Evolutionary conservation across 1,140 invertebrate species (phyloP), one percentile per base, ranked within the genome.

Genomic region (Drosophila repletoides): DNA sequence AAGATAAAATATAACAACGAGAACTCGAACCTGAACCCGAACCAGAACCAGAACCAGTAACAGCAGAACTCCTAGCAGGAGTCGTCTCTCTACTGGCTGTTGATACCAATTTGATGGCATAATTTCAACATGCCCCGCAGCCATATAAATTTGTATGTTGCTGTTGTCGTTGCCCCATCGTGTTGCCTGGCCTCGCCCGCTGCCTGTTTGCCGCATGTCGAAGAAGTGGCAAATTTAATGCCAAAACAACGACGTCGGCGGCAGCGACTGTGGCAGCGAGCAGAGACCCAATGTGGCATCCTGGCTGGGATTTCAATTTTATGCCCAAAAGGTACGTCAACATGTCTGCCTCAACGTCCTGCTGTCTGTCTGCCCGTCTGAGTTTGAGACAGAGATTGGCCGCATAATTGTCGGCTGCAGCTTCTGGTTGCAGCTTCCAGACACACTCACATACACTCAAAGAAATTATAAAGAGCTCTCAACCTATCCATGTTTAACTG

Each of bases 81-180:
- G 26, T 56, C 59, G 61, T 59, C 43, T 76, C 49, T 72, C 12
- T 59, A 53, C 66, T 70, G 48, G 65, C 64, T 86, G 80, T 86
- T 86, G 80, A 86, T 86, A 86, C 80, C 80, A 86, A 86, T 86
- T 86, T 89, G 88, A 89, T 89, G 88, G 88, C 88, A 89, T 89
- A 89, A 89, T 89, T 89, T 89, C 79, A 89, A 76, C 83, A 77
- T 65, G 76, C 77, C 88, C 83, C 64, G 55, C 51, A 41, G 88
- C 83, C 46, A 83, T 88, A 88, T 84, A 87, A 88, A 89, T 88
- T 87, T 89, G 81, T 88, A 84, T 84, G 72, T 86, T 76, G 75
- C 80, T 72, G 80, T 86, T 83, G 80, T 84, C 66, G 79, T 79
- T 80, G 74, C 56, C n/a, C n/a, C 69, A 60, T 65, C 72, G 61